A percentile compares a stretch with the other conserved stretches of the same genome.
Conservation (phyloP, 2,888 invertebrate genomes). For the Thymelicus acteon region DNA sequence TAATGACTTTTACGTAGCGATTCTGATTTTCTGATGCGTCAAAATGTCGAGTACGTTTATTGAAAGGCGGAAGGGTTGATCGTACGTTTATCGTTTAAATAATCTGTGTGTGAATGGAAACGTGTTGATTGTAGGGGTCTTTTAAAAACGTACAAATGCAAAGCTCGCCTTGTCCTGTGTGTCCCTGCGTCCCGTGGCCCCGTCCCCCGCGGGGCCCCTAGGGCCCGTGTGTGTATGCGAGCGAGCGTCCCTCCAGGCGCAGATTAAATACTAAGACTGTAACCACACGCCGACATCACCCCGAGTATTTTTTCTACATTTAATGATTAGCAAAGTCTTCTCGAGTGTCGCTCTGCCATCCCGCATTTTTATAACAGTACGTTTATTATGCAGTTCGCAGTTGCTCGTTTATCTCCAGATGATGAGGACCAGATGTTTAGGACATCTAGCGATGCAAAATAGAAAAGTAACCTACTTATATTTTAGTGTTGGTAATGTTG, state of each 20-base stretch:
- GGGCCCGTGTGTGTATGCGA: too few relatives aligned
- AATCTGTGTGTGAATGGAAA: slow-evolving; percentile 32
- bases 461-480: too few relatives aligned
- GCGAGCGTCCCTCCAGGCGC: background rate
- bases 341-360: slow-evolving; percentile 1
- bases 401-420: too few relatives aligned
- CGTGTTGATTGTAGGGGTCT: slow-evolving; percentile 34
- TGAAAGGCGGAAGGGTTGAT: slow-evolving; percentile 20
- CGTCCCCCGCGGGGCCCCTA: background rate
- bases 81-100: slow-evolving; percentile 34
- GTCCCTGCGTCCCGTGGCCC: background rate
- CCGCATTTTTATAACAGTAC: background rate
- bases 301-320: slow-evolving; percentile 19
- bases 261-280: slow-evolving; percentile 20
- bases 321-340: slow-evolving; percentile 18
- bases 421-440: too few relatives aligned
- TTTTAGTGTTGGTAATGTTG: too few relatives aligned
- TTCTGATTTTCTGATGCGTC: slow-evolving; percentile 24
- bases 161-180: background rate
- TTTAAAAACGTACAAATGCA: slow-evolving; percentile 31
- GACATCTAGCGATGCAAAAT: too few relatives aligned
- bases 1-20: slow-evolving; percentile 2
- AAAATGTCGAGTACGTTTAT: slow-evolving; percentile 32
- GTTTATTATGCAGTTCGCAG: background rate
- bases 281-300: slow-evolving; percentile 18